Percentiles rank a stretch among this genome's conserved stretches.
Evolutionary conservation across 2,113 vertebrate genomes (phyloP).

Genomic region (Formicarius rufipectus): DNA sequence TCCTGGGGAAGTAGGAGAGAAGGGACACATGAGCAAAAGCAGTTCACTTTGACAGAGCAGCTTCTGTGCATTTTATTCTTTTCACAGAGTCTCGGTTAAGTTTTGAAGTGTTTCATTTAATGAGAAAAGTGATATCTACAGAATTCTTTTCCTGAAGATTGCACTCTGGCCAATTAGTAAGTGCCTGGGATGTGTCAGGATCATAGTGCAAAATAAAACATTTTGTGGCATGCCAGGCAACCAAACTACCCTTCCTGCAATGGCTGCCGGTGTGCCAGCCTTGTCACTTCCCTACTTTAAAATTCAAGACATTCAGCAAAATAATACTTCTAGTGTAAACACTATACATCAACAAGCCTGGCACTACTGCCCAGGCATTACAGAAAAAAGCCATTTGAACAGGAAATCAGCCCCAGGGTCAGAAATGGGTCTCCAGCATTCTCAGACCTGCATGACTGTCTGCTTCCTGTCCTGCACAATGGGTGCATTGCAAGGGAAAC

Average conservation of each 20-base stretch:
- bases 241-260: conserved; percentile 16
- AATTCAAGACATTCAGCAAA: conserved; percentile 38
- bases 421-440: conserved; percentile 28
- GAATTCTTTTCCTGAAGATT: neutral
- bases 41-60: neutral
- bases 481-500: conserved; percentile 38
- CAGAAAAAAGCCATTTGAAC: neutral
- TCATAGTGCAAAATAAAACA: conserved; percentile 58
- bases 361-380: conserved; percentile 14
- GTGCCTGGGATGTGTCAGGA: neutral
- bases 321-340: conserved; percentile 57
- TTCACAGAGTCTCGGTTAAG: neutral
- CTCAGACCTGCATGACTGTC: conserved; percentile 38
- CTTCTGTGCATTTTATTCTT: neutral
- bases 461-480: conserved; percentile 62
- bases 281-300: conserved; percentile 20
- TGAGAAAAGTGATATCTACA: neutral
- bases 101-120: neutral
- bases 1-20: neutral
- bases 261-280: conserved; percentile 22
- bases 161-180: conserved; percentile 5
- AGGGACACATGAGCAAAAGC: neutral
- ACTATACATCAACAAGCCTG: conserved; percentile 18
- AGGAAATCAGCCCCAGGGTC: conserved; percentile 45
- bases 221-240: conserved; percentile 30